Base-by-base conservation (phyloP, 1,140 invertebrate genomes). In the Bombus terrestris region DNA sequence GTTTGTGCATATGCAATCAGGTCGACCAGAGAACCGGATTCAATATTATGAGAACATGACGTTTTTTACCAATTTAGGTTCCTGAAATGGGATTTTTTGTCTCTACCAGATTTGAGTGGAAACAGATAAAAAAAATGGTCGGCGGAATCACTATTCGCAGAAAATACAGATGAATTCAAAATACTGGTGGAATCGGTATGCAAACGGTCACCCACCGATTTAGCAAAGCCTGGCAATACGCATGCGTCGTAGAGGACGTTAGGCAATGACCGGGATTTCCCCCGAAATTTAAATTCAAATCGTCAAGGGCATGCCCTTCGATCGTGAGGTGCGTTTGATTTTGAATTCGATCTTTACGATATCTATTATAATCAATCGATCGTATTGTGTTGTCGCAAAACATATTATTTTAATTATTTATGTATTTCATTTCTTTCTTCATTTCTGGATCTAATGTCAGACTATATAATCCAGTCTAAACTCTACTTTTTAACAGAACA, bases 261-360 rank as follows among this genome's bases (percentile, higher is more conserved):
- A 64, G 53, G 39, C 68, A 80, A 47, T 80, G 68, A 39, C 32
- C 57, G 68, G 68, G 39, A 64, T 85, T 73, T 43, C 28, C 68
- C 68, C 12, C 37, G 32, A 39, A 39, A 85, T 79, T 73, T 25
- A 85, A 80, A 85, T 80, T 85, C 76, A 35, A 79, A 57, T 28
- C 68, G 13, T 28, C 66, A 72, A 72, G 41, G 39, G 32, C 32
- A 32, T 57, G 57, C 53, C 83, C 68, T 84, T 71, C 74, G 15
- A 66, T 59, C 28, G 62, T 76, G 12, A 13, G 12, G 32, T 13
- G 5, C 62, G 22, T 69, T 77, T 35, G 37, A 77, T 25, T 32
- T 57, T 32, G 1, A 22, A 35, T 64, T 71, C 18, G 25, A 74
- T 28, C 12, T 3, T 28, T 18, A 43, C 0, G 28, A n/a, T 10